A percentile compares a stretch with the other conserved stretches of the same genome.
Evolutionary conservation across 2,113 vertebrate species (phyloP).

Genomic region (Lethenteron camtschaticum): DNA sequence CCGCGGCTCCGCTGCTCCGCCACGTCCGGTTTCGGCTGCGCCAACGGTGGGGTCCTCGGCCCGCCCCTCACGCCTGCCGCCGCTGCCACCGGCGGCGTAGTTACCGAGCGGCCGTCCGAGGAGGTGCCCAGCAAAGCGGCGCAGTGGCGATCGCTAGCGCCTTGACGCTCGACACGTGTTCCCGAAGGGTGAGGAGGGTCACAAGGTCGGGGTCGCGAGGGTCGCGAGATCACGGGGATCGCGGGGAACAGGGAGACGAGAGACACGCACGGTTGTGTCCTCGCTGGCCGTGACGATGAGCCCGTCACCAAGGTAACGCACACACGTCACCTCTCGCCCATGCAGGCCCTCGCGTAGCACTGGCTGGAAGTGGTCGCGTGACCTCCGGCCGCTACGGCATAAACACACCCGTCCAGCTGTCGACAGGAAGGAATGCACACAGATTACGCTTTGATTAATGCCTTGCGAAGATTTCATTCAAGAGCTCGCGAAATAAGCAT

Average conservation of each 20-base stretch:
- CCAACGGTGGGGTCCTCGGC: not conserved
- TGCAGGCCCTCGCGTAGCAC: slow-evolving; percentile 50
- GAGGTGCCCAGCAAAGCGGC: no score
- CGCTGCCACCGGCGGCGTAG: not conserved
- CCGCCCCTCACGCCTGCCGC: slow-evolving; percentile 12
- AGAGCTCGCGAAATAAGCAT: no score
- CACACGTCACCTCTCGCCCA: slow-evolving; percentile 44
- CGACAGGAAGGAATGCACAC: no score
- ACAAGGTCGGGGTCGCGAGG: slow-evolving; percentile 6
- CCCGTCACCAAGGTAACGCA: slow-evolving; percentile 36
- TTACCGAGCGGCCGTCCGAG: not conserved
- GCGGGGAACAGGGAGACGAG: slow-evolving; percentile 22
- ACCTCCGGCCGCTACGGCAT: slow-evolving; percentile 10
- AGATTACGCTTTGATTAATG: no score
- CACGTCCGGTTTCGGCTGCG: no score
- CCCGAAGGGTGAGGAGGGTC: slow-evolving; percentile 37
- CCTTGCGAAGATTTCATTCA: no score
- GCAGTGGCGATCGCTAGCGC: slow-evolving; percentile 20
- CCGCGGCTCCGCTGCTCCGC: not conserved
- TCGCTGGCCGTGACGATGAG: slow-evolving; percentile 51
- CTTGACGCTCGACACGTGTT: slow-evolving; percentile 68
- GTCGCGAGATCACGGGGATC: slow-evolving; percentile 8
- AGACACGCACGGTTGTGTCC: slow-evolving; percentile 43
- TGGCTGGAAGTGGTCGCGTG: slow-evolving; percentile 11
- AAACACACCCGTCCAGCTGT: slow-evolving; percentile 32